Base-by-base conservation (phyloP, 1,140 invertebrate species). In the Vanessa atalanta region DNA sequence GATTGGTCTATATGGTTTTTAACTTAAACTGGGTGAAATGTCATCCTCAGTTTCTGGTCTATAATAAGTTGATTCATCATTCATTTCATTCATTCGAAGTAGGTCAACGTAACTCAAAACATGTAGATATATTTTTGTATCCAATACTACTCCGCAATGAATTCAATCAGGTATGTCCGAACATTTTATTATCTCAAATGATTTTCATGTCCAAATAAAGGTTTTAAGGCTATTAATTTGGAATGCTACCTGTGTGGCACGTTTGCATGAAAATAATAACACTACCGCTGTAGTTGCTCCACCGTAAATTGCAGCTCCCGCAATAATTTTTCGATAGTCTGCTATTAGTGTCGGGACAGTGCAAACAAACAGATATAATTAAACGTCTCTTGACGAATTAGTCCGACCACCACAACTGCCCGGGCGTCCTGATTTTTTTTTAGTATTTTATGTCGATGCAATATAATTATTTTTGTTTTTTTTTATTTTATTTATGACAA, bases 331-430 rank as follows among this genome's bases (percentile, higher is more conserved):
- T 82, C 78, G 78, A 83, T 85, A 85, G 70, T 81, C 81, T 64
- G 65, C 75, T 72, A 89, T 89, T 89, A 89, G 78, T 76, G 84
- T 81, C 78, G 65, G 55, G 77, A 82, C 83, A 86, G 83, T 87
- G 84, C 84, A 88, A 89, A 89, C 84, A 89, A 83, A 87, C 81
- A 69, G 61, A 79, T 71, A 76, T 79, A 81, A 83, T 80, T 77
- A 83, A 82, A 82, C 70, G 51, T 76, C 65, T 71, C 76, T 83
- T 83, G 76, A 85, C 73, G 78, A 83, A 85, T 87, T 84, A 82
- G 66, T 74, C 15, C 72, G 85, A 84, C 84, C 85, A 86, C 84
- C 83, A 48, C 55, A 61, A 61, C 31, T 23, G 71, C 64, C 53
- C n/a, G 47, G 23, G 37, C 61, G 13, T 8, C 48, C 12, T n/a